Base-by-base conservation (phyloP, 2,113 vertebrate species). In the Callipepla squamata region DNA sequence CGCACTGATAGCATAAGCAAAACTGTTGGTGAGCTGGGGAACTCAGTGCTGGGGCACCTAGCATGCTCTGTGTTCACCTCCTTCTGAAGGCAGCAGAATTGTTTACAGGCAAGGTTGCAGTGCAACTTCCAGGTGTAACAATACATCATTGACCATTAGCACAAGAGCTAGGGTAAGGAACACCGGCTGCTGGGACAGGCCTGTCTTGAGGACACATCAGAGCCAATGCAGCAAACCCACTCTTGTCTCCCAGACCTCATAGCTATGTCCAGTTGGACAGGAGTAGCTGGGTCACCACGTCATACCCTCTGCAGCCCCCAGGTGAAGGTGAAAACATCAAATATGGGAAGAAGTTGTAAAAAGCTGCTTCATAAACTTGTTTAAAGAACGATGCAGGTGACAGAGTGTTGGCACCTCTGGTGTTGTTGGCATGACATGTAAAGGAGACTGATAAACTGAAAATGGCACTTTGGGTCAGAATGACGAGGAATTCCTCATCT, bases 1-100 rank as follows among this genome's bases (percentile, higher is more conserved):
- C 7, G 16, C 1, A 1, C 7, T 14, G 3, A 4, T 19, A 63
- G 42, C 6, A 28, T 2, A 2, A 32, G 11, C 14, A 59, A 55
- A 30, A 22, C 13, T 10, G 2, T 20, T 34, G 69, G 20, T 1
- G 0, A 40, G 28, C 36, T 89, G 69, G 16, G 84, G 51, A 68
- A 19, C 28, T 93, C 34, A 42, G 38, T 48, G 28, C 12, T 50
- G 62, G 34, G 15, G 28, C 67, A 30, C 38, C 11, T 47, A n/a
- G 26, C 6, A 4, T 10, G 22, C 9, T 18, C 38, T 32, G 53
- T 16, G 8, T 1, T 38, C 65, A 14, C 30, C 2, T 36, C 10
- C 30, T 3, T 0, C 36, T 53, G 9, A 2, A 67, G 45, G 36
- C 40, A 57, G 20, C 20, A 18, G 80, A 90, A 65, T 16, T 34